These are phyloP conservation scores for Lepilemur ruficaudatus DNA, from an alignment of 2,797 vertebrate genomes.

Conservation along the genomic window DNA sequence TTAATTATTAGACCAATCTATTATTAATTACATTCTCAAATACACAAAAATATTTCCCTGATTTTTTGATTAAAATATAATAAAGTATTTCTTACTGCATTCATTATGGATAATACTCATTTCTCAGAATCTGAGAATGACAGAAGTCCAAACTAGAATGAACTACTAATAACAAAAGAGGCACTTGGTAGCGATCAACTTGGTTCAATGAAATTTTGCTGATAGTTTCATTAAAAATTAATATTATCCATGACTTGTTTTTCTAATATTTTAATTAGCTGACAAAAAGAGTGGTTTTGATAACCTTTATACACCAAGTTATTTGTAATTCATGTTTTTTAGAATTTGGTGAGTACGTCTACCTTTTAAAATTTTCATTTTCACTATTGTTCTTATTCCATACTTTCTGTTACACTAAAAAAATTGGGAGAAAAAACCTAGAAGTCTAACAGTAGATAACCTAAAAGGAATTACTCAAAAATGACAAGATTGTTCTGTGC, in stretches of 20 bases:
- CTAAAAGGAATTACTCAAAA: neutral
- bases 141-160: neutral
- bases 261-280: constrained; percentile 17
- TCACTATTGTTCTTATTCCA: neutral
- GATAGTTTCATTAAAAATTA: neutral
- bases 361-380: neutral
- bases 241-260: neutral
- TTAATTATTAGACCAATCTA: neutral
- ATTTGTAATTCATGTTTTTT: neutral
- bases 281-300: neutral
- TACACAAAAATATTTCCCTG: neutral
- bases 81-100: neutral
- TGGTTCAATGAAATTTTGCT: neutral
- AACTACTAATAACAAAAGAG: neutral
- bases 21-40: neutral
- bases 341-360: neutral
- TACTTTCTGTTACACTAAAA: neutral
- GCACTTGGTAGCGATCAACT: neutral
- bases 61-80: neutral
- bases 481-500: neutral
- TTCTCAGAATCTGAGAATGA: neutral
- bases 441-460: neutral
- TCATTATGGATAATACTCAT: neutral
- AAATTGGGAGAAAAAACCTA: neutral
- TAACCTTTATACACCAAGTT: neutral